Conservation (phyloP, 2,888 invertebrate species). For the Trachelus iudaicus region DNA sequence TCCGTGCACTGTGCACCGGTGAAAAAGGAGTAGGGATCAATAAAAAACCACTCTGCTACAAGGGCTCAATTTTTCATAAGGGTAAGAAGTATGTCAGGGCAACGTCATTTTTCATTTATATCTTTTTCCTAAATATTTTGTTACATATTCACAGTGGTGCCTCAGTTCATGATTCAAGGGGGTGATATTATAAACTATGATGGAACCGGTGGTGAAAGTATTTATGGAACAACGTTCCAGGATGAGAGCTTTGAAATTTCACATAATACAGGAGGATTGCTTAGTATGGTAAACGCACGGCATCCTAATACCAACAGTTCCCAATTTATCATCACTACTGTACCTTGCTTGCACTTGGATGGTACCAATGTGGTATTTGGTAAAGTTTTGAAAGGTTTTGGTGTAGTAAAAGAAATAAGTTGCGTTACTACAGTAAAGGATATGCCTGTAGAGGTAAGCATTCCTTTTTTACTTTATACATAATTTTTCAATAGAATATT, state of each 20-base stretch:
- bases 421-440: conserved; percentile 71
- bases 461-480: neutral
- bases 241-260: conserved; percentile 86
- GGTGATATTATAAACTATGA: conserved; percentile 83
- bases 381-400: conserved; percentile 80
- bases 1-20: conserved; percentile 91
- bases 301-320: conserved; percentile 88
- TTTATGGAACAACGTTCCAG: conserved; percentile 89
- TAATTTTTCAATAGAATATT: neutral
- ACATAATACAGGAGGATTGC: conserved; percentile 74
- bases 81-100: conserved; percentile 64
- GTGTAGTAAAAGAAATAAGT: conserved; percentile 78
- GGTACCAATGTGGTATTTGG: conserved; percentile 87
- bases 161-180: conserved; percentile 91
- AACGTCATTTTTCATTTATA: neutral
- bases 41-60: conserved; percentile 85
- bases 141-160: conserved; percentile 72
- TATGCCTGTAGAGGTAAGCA: conserved; percentile 71
- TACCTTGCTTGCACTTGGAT: conserved; percentile 81
- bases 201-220: conserved; percentile 93
- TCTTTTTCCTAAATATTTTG: conserved; percentile 9
- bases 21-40: conserved; percentile 80
- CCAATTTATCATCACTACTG: conserved; percentile 92
- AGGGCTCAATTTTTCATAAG: conserved; percentile 84
- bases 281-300: conserved; percentile 86